Percentiles rank a stretch among this genome's conserved stretches.
phyloP scores from a whole-genome alignment of 2,797 vertebrate species.

The Euphonia xanthogaster region DNA sequence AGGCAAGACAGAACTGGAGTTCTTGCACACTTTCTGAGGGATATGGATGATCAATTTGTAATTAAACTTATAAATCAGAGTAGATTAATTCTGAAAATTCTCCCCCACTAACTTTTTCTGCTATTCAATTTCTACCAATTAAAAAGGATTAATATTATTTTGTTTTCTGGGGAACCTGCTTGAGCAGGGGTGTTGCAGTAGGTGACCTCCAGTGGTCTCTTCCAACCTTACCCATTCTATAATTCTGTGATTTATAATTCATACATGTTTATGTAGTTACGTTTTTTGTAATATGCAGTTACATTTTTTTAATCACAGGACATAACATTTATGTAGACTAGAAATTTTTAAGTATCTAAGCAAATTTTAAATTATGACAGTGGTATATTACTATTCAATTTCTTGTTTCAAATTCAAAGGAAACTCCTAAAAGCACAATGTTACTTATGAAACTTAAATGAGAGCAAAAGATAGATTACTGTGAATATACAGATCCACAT shows the following conservation, averaged over 20 bases:
- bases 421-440: neutral
- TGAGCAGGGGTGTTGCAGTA: neutral
- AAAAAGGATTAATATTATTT: neutral
- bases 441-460: neutral
- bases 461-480: neutral
- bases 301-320: neutral
- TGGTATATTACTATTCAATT: neutral
- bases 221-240: neutral
- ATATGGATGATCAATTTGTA: neutral
- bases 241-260: neutral
- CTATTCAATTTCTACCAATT: neutral
- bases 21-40: neutral
- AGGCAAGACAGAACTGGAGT: neutral
- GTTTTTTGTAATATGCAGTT: neutral
- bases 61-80: neutral
- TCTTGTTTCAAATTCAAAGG: neutral
- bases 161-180: neutral
- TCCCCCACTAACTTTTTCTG: neutral
- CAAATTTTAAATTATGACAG: neutral
- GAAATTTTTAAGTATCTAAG: neutral
- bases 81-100: neutral
- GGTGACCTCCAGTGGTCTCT: neutral
- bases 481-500: neutral
- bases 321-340: neutral
- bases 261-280: fast-evolving